Evolutionary conservation across 1,140 invertebrate genomes (phyloP).

Genomic region (Reticulitermes speratus): DNA sequence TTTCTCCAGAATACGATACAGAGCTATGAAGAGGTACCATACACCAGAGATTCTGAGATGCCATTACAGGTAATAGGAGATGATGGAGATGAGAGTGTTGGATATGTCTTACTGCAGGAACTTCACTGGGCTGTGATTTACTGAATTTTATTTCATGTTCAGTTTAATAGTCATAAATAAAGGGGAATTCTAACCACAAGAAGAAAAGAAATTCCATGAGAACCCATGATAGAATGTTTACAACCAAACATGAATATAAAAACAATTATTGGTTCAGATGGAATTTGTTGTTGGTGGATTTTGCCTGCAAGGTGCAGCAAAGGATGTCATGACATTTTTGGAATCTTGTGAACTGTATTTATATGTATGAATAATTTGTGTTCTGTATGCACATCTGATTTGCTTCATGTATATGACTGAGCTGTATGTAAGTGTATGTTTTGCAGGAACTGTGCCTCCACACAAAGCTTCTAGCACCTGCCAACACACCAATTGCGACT

Average conservation of each 20-base stretch:
- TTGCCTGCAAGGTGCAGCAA: neutral
- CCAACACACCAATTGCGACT: conserved; percentile 78
- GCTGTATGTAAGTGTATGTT: conserved; percentile 26
- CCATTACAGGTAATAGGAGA: conserved; percentile 56
- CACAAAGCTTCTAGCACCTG: conserved; percentile 79
- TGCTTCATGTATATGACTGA: neutral
- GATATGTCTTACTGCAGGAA: too few species aligned
- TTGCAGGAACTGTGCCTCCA: conserved; percentile 86
- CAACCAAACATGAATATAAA: too few species aligned
- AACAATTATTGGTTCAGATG: too few species aligned
- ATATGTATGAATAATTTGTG: too few species aligned
- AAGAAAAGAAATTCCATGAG: too few species aligned
- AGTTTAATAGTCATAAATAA: too few species aligned
- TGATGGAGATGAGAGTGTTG: too few species aligned
- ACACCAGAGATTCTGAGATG: conserved; percentile 69
- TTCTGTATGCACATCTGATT: neutral
- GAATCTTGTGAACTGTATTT: too few species aligned
- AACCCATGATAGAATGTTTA: too few species aligned
- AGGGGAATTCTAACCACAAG: too few species aligned
- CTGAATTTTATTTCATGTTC: too few species aligned
- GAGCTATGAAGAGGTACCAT: conserved; percentile 60
- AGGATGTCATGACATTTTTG: neutral
- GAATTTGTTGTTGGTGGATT: neutral
- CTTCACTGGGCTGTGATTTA: too few species aligned
- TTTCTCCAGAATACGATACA: conserved; percentile 69